Conservation (phyloP, 2,888 invertebrate species). For the Rotaria magnacalcarata region DNA sequence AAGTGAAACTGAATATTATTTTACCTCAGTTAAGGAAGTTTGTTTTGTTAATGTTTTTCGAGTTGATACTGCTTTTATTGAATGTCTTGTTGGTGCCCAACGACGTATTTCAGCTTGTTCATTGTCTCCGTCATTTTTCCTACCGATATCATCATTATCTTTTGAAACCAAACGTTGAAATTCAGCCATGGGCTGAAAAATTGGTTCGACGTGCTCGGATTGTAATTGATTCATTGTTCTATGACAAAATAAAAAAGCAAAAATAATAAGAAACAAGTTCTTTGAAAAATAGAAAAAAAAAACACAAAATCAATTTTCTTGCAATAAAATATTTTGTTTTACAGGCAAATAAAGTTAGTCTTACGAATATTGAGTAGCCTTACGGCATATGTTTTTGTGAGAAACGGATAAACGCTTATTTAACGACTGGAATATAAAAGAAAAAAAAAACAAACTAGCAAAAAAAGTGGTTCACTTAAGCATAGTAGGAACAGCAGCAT, state of each 20-base stretch:
- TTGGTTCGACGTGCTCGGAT: neutral
- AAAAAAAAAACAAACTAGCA: neutral
- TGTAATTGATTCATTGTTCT: neutral
- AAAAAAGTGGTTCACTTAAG: neutral
- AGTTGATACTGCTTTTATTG: neutral
- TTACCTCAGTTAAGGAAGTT: neutral
- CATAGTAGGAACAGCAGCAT: neutral
- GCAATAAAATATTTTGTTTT: neutral
- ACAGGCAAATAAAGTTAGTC: neutral
- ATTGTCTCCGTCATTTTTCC: neutral
- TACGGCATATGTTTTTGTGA: neutral
- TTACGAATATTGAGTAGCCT: neutral
- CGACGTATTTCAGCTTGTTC: neutral
- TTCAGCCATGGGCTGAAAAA: neutral
- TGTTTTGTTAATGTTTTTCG: neutral
- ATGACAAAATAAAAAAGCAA: neutral
- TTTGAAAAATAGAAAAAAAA: neutral
- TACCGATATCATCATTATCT: neutral
- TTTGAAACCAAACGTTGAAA: neutral
- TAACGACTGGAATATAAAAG: neutral
- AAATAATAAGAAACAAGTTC: neutral
- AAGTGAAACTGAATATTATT: too few species aligned
- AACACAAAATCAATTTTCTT: neutral
- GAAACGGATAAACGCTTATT: neutral
- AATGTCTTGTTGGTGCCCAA: neutral